Conservation (phyloP, 2,888 invertebrate species). For the Cynaeus angustus region DNA sequence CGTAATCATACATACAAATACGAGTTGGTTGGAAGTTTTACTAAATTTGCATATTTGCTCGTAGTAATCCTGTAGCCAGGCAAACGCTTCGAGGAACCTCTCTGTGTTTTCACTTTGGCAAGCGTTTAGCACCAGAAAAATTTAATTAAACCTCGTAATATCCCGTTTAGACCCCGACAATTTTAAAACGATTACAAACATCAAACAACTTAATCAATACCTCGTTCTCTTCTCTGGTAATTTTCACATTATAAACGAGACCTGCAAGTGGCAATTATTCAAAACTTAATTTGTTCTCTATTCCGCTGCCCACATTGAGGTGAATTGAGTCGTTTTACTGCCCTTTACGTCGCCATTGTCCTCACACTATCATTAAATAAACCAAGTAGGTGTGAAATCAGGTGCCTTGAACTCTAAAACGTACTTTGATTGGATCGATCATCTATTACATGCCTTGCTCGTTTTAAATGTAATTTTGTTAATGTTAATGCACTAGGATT, state of each 20-base stretch:
- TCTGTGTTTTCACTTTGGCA: slow-evolving; percentile 40
- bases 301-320: slow-evolving; percentile 42
- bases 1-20: slow-evolving; percentile 60
- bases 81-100: slow-evolving; percentile 33
- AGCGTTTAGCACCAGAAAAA: slow-evolving; percentile 34
- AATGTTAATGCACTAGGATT: slow-evolving; percentile 41
- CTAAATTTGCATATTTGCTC: slow-evolving; percentile 63
- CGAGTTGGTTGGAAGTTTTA: slow-evolving; percentile 59
- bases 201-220: slow-evolving; percentile 30
- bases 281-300: slow-evolving; percentile 32
- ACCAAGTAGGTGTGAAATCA: slow-evolving; percentile 47
- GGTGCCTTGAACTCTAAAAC: slow-evolving; percentile 43
- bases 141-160: slow-evolving; percentile 33
- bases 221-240: neutral
- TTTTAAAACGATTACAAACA: slow-evolving; percentile 28
- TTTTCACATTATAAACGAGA: slow-evolving; percentile 12
- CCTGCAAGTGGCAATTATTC: slow-evolving; percentile 35
- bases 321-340: slow-evolving; percentile 30
- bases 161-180: slow-evolving; percentile 4
- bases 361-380: slow-evolving; percentile 39
- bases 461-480: slow-evolving; percentile 41
- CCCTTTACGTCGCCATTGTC: slow-evolving; percentile 33
- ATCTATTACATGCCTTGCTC: slow-evolving; percentile 24
- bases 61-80: slow-evolving; percentile 58
- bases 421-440: slow-evolving; percentile 22